These are phyloP conservation scores for Hirtodrosophila histrioides DNA, from an alignment of 2,888 invertebrate genomes.

Conservation along the genomic window DNA sequence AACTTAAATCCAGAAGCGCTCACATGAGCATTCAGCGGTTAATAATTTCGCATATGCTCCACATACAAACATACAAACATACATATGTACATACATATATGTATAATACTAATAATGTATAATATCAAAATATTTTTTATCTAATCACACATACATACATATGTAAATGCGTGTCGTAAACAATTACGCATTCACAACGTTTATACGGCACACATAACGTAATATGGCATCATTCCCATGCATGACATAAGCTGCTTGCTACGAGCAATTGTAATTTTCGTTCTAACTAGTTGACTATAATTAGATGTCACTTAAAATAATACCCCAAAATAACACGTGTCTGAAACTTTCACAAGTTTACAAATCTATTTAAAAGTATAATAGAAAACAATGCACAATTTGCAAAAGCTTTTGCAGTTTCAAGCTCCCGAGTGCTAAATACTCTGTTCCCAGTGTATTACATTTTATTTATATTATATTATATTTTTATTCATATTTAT, in stretches of 20 bases:
- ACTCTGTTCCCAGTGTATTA: too few species aligned
- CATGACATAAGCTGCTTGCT: not conserved
- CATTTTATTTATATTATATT: too few species aligned
- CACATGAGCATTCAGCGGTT: constrained; percentile 63
- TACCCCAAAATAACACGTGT: too few species aligned
- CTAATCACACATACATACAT: constrained; percentile 37
- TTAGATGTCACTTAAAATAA: too few species aligned
- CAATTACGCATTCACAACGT: constrained; percentile 34
- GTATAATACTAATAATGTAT: not conserved
- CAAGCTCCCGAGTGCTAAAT: too few species aligned
- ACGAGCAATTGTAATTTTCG: too few species aligned
- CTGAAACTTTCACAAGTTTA: too few species aligned
- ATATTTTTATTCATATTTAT: too few species aligned
- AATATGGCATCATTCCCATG: not conserved
- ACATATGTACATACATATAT: not conserved
- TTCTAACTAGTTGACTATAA: too few species aligned
- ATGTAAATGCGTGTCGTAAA: constrained; percentile 30
- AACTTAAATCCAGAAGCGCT: constrained; percentile 38
- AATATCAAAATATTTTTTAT: constrained; percentile 23
- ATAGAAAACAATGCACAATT: too few species aligned
- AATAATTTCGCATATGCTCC: constrained; percentile 47
- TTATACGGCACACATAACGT: constrained; percentile 21
- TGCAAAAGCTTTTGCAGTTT: too few species aligned
- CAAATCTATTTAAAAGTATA: too few species aligned
- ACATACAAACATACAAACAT: constrained; percentile 12